A percentile compares a stretch with the other conserved stretches of the same genome.
These are phyloP conservation scores for Rallus limicola DNA, from an alignment of 2,113 vertebrate species.

Conservation along the genomic window DNA sequence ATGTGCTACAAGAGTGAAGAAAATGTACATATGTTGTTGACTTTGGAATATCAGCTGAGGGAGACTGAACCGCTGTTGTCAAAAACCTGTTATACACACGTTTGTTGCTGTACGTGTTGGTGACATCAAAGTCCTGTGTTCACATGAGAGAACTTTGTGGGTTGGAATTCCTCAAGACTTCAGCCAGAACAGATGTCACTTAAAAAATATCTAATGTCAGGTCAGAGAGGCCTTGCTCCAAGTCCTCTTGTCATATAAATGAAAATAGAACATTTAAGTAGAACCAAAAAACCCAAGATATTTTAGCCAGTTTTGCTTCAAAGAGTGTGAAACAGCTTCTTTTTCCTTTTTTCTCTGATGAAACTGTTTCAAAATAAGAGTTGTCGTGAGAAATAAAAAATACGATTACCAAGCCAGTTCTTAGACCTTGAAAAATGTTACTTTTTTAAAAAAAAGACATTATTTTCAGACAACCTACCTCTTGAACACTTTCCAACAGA, in stretches of 20 bases:
- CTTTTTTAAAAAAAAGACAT: neutral
- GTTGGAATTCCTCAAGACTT: neutral
- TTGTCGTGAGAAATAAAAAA: neutral
- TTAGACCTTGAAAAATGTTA: neutral
- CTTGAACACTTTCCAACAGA: neutral
- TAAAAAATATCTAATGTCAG: neutral
- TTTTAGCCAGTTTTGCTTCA: slow-evolving; percentile 2
- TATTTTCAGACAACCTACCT: neutral
- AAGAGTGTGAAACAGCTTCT: neutral
- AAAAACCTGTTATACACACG: neutral
- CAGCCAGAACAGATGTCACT: neutral
- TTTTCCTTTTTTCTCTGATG: neutral
- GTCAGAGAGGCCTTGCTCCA: neutral
- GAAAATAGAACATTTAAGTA: neutral
- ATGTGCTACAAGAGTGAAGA: neutral
- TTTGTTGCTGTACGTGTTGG: neutral
- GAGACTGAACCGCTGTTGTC: neutral
- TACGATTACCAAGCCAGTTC: neutral
- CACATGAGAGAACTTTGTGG: neutral
- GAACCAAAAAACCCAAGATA: neutral
- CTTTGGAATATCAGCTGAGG: neutral
- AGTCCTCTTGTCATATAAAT: neutral
- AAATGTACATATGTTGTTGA: neutral
- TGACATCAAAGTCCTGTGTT: neutral
- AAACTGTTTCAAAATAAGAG: neutral